Conservation (phyloP, 2,888 invertebrate species). For the Xanthorhoe spadicearia region DNA sequence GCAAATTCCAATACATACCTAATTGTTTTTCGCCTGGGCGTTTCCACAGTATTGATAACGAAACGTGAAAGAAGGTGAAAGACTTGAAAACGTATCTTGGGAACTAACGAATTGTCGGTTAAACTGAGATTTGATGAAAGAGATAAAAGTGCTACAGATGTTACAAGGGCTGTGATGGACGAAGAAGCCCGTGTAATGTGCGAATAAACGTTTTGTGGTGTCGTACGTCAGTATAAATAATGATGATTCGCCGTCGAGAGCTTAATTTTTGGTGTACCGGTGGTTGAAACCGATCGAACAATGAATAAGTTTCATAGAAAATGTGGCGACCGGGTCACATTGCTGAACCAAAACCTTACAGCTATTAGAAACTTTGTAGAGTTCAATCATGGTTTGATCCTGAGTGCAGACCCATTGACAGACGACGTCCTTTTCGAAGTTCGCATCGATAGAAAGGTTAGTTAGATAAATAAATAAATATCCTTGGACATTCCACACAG, state of each 20-base stretch:
- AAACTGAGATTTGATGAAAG: neutral
- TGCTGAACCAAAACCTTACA: conserved; percentile 93
- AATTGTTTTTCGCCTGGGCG: no score
- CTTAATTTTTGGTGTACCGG: neutral
- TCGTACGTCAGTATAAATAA: conserved; percentile 12
- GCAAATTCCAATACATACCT: no score
- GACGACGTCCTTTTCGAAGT: conserved; percentile 95
- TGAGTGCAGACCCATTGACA: conserved; percentile 91
- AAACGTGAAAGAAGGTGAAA: no score
- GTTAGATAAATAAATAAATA: no score
- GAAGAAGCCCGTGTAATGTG: conserved; percentile 1
- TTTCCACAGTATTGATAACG: no score
- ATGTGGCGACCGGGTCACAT: conserved; percentile 93
- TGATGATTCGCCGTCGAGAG: neutral
- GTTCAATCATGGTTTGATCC: conserved; percentile 94
- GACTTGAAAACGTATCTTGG: neutral
- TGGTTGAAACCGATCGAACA: conserved; percentile 33
- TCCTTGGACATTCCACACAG: no score
- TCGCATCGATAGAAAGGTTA: conserved; percentile 94
- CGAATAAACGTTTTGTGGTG: conserved; percentile 12
- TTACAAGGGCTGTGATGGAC: neutral
- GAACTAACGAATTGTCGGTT: neutral
- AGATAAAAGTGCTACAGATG: neutral
- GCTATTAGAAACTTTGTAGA: conserved; percentile 92
- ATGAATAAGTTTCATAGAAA: conserved; percentile 89